phyloP scores from a whole-genome alignment of 2,797 vertebrate genomes.

The Takifugu ocellatus region DNA sequence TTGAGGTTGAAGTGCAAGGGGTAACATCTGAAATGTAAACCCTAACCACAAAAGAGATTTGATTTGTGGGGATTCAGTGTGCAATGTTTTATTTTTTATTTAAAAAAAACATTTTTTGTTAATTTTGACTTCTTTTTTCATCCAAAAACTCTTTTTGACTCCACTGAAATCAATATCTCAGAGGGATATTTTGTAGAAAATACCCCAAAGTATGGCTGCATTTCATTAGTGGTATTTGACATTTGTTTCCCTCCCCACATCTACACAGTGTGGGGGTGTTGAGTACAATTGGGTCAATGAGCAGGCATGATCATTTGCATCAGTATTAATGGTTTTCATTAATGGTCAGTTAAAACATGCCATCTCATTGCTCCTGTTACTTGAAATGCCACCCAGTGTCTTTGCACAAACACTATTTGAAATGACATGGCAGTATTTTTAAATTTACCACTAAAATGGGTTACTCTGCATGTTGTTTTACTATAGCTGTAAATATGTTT shows the following conservation, averaged over 20 bases:
- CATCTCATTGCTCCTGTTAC: conserved; percentile 64
- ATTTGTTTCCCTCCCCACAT: conserved; percentile 40
- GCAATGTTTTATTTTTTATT: no score
- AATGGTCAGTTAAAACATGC: conserved; percentile 42
- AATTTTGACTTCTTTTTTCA: conserved; percentile 46
- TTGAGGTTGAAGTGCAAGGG: conserved; percentile 42
- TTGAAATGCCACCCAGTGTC: conserved; percentile 69
- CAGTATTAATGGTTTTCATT: conserved; percentile 31
- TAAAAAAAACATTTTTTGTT: conserved; percentile 13
- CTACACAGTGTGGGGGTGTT: conserved; percentile 70
- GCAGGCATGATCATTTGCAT: conserved; percentile 44
- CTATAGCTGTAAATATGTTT: conserved; percentile 78
- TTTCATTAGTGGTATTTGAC: conserved; percentile 52
- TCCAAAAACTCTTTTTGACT: conserved; percentile 37
- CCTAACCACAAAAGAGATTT: conserved; percentile 58
- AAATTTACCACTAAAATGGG: conserved; percentile 77
- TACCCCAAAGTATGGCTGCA: conserved; percentile 39
- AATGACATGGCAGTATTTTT: conserved; percentile 77
- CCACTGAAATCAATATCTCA: conserved; percentile 19
- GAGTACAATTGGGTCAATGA: conserved; percentile 65
- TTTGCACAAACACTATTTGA: conserved; percentile 80
- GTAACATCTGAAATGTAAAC: conserved; percentile 59
- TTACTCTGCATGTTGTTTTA: conserved; percentile 82
- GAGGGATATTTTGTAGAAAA: neutral
- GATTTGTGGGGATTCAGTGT: neutral